Base-by-base conservation (phyloP, 1,140 invertebrate species). In the Plodia interpunctella region DNA sequence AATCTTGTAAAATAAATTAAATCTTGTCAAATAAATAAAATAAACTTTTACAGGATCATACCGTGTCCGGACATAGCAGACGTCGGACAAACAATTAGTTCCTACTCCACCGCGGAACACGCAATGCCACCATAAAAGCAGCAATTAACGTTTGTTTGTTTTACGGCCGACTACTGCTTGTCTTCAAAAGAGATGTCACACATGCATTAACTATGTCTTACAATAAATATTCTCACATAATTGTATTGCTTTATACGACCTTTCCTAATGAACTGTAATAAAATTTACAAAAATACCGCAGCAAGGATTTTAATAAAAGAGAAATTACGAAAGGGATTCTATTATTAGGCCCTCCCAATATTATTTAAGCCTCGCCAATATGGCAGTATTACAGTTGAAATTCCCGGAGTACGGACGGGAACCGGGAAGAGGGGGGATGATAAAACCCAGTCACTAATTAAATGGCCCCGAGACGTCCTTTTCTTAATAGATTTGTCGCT, bases 381-480 rank as follows among this genome's bases (percentile, higher is more conserved):
- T 75, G 68, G 68, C 75, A 44, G 67, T 65, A 79, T 74, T 74
- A 72, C 66, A 66, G 71, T 69, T 70, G 67, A 77, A 75, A 73
- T 75, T 78, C 66, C 60, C 67, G 56, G 68, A 64, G 72, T 82
- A 80, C 58, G 68, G 68, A 72, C 66, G 62, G 65, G 78, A 76
- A 78, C 73, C 78, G 76, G 71, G 69, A 35, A 44, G 38, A 44
- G 38, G 38, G n/a, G 58, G 72, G 76, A 80, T 78, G 74, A 87
- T 87, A 84, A 87, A 88, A 82, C 78, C 82, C 72, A 60, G 76
- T 74, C 76, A 80, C 81, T 86, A 88, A 88, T 88, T 88, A 88
- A 87, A 86, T 81, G 78, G 75, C 71, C 72, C 67, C 61, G 67
- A 79, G 72, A 76, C 70, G 76, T 80, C 68, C 65, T 78, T 69